These are phyloP conservation scores for Alectoris magna DNA, from an alignment of 2,797 vertebrate species.

Conservation along the genomic window DNA sequence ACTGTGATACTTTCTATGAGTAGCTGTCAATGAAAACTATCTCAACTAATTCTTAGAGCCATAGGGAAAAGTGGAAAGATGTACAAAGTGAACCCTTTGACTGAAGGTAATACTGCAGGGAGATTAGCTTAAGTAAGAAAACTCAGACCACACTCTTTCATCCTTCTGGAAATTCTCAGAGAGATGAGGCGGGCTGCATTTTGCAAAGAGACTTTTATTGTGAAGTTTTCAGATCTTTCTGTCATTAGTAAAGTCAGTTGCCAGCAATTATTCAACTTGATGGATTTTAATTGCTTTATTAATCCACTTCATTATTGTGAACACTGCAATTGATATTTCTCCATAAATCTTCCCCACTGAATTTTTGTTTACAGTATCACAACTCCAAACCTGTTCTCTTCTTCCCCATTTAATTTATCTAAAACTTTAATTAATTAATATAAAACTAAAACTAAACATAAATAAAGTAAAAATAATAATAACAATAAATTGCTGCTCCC, in stretches of 20 bases:
- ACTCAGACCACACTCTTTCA: not conserved
- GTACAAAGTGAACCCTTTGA: not conserved
- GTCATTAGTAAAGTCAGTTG: not conserved
- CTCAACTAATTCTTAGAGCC: not conserved
- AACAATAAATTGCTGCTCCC: not conserved
- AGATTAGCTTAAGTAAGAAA: not conserved
- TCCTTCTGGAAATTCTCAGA: not conserved
- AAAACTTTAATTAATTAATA: not conserved
- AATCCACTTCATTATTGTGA: constrained; percentile 36
- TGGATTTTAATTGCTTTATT: constrained; percentile 40
- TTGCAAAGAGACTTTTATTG: not conserved
- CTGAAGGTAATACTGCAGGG: not conserved
- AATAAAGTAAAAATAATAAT: not conserved
- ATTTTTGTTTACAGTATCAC: not conserved
- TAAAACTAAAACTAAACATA: not conserved
- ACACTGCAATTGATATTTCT: not conserved
- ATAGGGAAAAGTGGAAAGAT: not conserved
- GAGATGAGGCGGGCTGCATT: not conserved
- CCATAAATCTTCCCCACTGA: constrained; percentile 10
- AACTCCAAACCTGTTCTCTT: not conserved
- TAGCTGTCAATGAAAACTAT: not conserved
- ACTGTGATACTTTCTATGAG: not conserved
- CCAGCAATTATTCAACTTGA: constrained; percentile 35
- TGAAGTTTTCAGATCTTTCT: not conserved
- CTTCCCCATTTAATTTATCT: not conserved